These are phyloP conservation scores for Chionodraco myersi DNA, from an alignment of 2,113 vertebrate genomes.

Conservation along the genomic window DNA sequence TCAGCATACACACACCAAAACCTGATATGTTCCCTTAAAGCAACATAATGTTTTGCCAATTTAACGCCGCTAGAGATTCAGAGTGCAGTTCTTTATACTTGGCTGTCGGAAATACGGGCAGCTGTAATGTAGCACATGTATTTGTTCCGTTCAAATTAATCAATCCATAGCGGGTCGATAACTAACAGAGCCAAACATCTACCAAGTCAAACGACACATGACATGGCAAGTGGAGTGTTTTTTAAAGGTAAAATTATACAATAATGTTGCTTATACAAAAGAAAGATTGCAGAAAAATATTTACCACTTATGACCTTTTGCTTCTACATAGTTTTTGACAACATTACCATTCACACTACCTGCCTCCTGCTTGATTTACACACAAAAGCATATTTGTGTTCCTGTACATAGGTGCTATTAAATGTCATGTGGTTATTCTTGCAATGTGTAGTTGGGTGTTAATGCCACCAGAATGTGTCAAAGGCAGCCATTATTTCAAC, in stretches of 20 bases:
- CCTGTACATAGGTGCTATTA: slow-evolving; percentile 5
- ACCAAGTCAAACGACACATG: too few relatives aligned
- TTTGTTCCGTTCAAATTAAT: too few relatives aligned
- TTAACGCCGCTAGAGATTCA: too few relatives aligned
- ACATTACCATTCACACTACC: neutral
- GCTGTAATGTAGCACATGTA: too few relatives aligned
- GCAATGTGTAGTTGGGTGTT: slow-evolving; percentile 14
- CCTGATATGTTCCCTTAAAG: slow-evolving; percentile 4
- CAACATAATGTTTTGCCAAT: too few relatives aligned
- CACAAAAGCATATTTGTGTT: slow-evolving; percentile 20
- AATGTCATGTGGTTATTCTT: slow-evolving; percentile 29
- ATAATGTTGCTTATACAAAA: neutral
- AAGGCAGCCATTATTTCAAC: slow-evolving; percentile 7
- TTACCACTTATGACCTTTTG: neutral
- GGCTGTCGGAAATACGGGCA: too few relatives aligned
- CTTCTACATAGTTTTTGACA: neutral
- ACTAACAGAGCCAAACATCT: too few relatives aligned
- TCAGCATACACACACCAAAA: slow-evolving; percentile 14
- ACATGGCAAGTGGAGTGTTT: too few relatives aligned
- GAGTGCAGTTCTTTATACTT: too few relatives aligned
- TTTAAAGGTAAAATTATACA: too few relatives aligned
- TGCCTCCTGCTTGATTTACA: slow-evolving; percentile 4
- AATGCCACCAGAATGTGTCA: slow-evolving; percentile 21
- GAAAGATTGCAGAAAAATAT: neutral
- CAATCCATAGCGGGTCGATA: too few relatives aligned